A percentile compares a stretch with the other conserved stretches of the same genome.
Conservation (phyloP, 1,140 invertebrate species). For the Nasonia longicornis region DNA sequence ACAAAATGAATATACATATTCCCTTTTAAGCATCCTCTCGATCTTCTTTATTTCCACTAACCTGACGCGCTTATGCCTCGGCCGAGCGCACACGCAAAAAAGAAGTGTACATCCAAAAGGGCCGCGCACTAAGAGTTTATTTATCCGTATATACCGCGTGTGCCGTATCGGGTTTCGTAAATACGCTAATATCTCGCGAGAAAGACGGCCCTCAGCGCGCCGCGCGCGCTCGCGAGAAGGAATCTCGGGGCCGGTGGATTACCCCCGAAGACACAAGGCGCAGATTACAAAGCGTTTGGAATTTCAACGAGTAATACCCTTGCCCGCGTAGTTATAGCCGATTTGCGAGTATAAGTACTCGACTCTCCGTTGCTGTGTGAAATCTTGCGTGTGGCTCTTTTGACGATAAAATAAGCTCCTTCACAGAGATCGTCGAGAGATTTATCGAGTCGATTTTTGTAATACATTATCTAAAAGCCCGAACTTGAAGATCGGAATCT, state of each 20-base stretch:
- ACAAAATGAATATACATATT: background rate
- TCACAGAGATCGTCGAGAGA: no score
- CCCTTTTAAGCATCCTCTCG: background rate
- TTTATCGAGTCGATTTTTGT: background rate
- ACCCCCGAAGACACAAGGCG: conserved; percentile 38
- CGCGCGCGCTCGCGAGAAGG: background rate
- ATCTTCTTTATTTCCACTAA: conserved; percentile 22
- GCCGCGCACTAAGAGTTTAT: conserved; percentile 12
- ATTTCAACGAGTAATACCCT: conserved; percentile 42
- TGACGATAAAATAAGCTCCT: background rate
- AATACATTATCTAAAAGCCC: no score
- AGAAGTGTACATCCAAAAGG: background rate
- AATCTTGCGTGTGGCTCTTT: background rate
- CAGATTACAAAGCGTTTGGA: conserved; percentile 45
- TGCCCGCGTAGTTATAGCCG: conserved; percentile 23
- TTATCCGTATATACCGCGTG: conserved; percentile 21
- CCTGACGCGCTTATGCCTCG: conserved; percentile 11
- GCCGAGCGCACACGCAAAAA: conserved; percentile 3
- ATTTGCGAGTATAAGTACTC: background rate
- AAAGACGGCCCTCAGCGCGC: background rate
- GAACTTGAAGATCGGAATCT: no score
- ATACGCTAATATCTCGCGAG: conserved; percentile 48
- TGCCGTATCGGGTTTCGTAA: conserved; percentile 49
- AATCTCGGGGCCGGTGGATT: conserved; percentile 20
- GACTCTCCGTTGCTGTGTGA: background rate